Conservation (phyloP, 2,888 invertebrate genomes). For the Catotricha subobsoleta region DNA sequence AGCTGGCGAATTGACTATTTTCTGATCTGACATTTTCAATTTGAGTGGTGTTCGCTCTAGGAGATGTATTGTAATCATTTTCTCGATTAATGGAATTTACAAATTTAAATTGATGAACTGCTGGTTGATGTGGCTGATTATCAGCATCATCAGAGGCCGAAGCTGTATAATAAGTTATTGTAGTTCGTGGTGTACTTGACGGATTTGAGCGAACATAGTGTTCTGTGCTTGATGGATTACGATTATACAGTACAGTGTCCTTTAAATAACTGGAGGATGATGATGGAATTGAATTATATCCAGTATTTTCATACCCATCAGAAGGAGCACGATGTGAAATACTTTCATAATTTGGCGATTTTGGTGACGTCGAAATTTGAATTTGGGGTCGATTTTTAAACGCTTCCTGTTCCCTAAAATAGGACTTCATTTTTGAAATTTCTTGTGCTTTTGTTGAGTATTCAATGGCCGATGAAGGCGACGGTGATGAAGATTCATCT, state of each 20-base stretch:
- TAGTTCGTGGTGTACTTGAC: constrained; percentile 2
- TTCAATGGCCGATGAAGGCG: constrained; percentile 23
- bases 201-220: constrained; percentile 2
- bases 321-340: neutral
- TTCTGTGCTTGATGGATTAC: no score
- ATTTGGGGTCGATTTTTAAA: constrained; percentile 20
- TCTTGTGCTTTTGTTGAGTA: constrained; percentile 13
- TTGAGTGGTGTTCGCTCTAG: neutral
- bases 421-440: constrained; percentile 27
- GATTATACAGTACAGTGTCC: neutral
- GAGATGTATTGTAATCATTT: neutral
- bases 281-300: constrained; percentile 1
- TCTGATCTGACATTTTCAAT: no score
- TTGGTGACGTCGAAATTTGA: neutral
- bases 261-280: neutral
- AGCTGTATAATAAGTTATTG: constrained; percentile 1
- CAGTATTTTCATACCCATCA: neutral
- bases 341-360: neutral
- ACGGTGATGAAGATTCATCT: constrained; percentile 18
- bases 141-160: neutral
- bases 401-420: constrained; percentile 26
- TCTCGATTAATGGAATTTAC: neutral
- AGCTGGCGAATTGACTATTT: no score
- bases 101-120: constrained; percentile 5
- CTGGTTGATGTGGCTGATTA: neutral